Percentiles rank a stretch among this genome's conserved stretches.
Conservation (phyloP, 2,888 invertebrate species). For the Rhaphigaster nebulosa region DNA sequence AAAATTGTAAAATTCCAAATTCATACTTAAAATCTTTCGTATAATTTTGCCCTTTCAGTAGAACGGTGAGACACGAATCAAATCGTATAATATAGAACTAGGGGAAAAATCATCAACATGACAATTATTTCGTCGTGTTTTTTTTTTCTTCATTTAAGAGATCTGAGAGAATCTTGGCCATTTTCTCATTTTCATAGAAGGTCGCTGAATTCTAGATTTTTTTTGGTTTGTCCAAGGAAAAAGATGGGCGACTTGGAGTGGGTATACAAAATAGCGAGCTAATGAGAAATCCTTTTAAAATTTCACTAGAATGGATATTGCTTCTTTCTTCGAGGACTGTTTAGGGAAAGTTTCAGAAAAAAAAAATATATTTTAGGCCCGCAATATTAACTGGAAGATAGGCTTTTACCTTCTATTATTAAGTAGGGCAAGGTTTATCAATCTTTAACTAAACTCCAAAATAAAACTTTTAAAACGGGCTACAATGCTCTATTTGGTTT, state of each 20-base stretch:
- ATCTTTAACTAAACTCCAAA: neutral
- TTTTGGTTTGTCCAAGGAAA: neutral
- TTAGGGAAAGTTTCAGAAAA: neutral
- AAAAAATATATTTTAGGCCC: neutral
- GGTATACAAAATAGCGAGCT: neutral
- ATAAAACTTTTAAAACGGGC: too few relatives aligned
- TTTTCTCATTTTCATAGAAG: neutral
- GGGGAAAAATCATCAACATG: too few relatives aligned
- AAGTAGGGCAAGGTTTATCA: neutral
- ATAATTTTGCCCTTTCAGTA: too few relatives aligned
- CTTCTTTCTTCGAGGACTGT: neutral
- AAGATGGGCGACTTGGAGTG: neutral
- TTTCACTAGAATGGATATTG: constrained; percentile 2
- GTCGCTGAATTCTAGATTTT: neutral
- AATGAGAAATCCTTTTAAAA: neutral
- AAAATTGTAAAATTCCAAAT: too few relatives aligned
- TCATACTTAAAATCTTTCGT: too few relatives aligned
- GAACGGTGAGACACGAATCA: too few relatives aligned
- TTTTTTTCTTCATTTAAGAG: neutral
- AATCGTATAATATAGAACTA: too few relatives aligned
- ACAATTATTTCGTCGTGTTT: too few relatives aligned
- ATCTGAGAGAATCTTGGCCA: neutral
- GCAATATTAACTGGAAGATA: neutral
- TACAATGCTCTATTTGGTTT: too few relatives aligned
- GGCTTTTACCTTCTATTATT: neutral